Evolutionary conservation across 1,140 invertebrate genomes (phyloP), one percentile per base, ranked within the genome.

Genomic region (Sesamia nonagrioides): DNA sequence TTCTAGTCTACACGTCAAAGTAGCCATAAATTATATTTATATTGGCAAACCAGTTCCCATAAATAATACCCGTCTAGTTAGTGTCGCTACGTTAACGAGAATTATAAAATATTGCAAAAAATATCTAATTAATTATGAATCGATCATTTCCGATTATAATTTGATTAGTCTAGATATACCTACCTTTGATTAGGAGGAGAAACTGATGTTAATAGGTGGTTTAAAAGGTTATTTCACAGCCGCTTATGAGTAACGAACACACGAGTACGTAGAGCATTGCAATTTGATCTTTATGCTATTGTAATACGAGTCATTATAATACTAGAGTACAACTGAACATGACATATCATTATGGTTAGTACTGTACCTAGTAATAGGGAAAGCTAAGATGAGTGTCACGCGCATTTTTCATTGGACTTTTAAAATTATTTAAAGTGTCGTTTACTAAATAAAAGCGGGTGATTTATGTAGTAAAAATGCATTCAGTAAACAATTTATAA

Each of bases 11-110:
- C 42, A 69, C 21, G 42, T 68, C 63, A 69, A 69, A 69, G 21
- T 11, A 50, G 50, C 66, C 21, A 69, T 69, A 69, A 69, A 69
- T 69, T 17, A 69, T 69, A 69, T 69, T 69, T 69, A 27, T 69
- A 50, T 69, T 69, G 66, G 50, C 66, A 69, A 42, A 69, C 42
- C 13, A 27, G 18, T 21, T n/a, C 15, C 42, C 42, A 69, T 69
- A 69, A 69, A 69, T 50, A 69, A 33, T 69, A 33, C 42, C 21
- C 50, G 42, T 69, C 66, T 50, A 21, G 18, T 42, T 11, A 40
- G 37, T 61, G 60, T 61, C 60, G 60, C 60, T 61, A 58, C 54
- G 54, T 58, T 61, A 40, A 61, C 37, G 1, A 42, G 61, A 45
- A 18, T 5, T 66, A 66, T 21, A 68, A 68, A 45, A 18, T 63